Percentiles rank a stretch among this genome's conserved stretches.
These are phyloP conservation scores for Chunga burmeisteri DNA, from an alignment of 2,113 vertebrate genomes.

Conservation along the genomic window DNA sequence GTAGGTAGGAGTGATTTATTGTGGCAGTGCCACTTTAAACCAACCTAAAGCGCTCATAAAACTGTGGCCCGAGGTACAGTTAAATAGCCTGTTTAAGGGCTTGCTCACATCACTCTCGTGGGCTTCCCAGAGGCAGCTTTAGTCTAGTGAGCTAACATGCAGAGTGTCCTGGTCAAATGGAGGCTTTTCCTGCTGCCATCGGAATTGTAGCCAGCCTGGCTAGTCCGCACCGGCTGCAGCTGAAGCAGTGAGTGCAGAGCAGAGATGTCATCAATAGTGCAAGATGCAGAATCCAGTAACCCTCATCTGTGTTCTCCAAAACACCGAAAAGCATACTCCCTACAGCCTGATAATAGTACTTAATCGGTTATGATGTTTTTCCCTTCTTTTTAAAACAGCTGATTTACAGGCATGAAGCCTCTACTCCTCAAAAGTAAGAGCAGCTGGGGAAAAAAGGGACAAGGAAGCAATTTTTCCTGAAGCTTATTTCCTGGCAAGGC, in stretches of 20 bases:
- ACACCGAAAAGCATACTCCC: not conserved
- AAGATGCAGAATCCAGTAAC: not conserved
- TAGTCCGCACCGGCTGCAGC: not conserved
- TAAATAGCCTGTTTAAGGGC: not conserved
- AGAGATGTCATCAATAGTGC: not conserved
- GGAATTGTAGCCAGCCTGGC: not conserved
- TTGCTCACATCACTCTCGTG: not conserved
- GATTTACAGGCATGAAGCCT: not conserved
- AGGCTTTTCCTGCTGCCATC: not conserved
- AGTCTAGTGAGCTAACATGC: not conserved
- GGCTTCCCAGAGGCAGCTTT: not conserved
- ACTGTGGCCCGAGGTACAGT: not conserved
- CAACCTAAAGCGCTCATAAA: not conserved
- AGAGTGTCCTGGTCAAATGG: not conserved
- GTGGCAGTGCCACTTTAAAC: not conserved
- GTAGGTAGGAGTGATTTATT: not conserved
- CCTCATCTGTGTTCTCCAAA: not conserved
- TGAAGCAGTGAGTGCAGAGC: not conserved
- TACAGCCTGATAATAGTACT: not conserved
- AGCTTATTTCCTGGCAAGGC: not conserved
- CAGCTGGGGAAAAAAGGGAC: not conserved
- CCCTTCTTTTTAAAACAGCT: not conserved
- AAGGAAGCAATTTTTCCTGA: conserved; percentile 5
- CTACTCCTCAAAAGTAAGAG: not conserved
- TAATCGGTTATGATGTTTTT: not conserved